Percentiles rank a stretch among this genome's conserved stretches.
Conservation (phyloP, 2,888 invertebrate genomes). For the Rutpela maculata region DNA sequence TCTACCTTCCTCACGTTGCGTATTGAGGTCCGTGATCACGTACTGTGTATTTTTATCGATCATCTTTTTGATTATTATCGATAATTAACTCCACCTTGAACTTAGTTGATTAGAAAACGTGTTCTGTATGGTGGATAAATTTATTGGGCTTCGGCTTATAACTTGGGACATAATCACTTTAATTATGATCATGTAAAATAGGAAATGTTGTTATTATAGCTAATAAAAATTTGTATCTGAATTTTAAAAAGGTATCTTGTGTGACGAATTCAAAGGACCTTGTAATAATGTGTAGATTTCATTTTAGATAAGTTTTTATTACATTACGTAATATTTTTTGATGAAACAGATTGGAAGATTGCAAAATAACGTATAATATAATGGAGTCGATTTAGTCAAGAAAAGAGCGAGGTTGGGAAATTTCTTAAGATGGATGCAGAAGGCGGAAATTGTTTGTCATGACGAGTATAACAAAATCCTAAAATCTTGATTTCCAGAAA, state of each 20-base stretch:
- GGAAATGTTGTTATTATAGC: slow-evolving; percentile 24
- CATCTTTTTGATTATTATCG: slow-evolving; percentile 67
- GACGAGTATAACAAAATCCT: too few species aligned
- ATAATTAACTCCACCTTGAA: slow-evolving; percentile 66
- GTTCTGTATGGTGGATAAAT: slow-evolving; percentile 58
- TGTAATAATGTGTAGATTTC: not conserved
- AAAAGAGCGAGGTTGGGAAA: too few species aligned
- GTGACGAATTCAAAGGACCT: not conserved
- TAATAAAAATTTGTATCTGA: slow-evolving; percentile 15
- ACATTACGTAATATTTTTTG: not conserved
- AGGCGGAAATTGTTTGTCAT: too few species aligned
- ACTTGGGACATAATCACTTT: slow-evolving; percentile 44
- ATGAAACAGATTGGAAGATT: not conserved
- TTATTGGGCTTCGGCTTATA: slow-evolving; percentile 50
- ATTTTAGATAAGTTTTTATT: not conserved
- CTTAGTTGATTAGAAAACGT: slow-evolving; percentile 66
- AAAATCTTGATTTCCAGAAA: too few species aligned
- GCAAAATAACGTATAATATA: not conserved
- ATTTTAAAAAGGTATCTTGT: slow-evolving; percentile 12
- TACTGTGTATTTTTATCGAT: slow-evolving; percentile 61
- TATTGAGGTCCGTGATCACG: slow-evolving; percentile 32
- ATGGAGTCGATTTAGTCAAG: too few species aligned
- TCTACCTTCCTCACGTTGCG: slow-evolving; percentile 29
- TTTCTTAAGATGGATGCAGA: too few species aligned
- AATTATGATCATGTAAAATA: slow-evolving; percentile 38